phyloP scores from a whole-genome alignment of 2,888 invertebrate genomes.

The Pocota personata region DNA sequence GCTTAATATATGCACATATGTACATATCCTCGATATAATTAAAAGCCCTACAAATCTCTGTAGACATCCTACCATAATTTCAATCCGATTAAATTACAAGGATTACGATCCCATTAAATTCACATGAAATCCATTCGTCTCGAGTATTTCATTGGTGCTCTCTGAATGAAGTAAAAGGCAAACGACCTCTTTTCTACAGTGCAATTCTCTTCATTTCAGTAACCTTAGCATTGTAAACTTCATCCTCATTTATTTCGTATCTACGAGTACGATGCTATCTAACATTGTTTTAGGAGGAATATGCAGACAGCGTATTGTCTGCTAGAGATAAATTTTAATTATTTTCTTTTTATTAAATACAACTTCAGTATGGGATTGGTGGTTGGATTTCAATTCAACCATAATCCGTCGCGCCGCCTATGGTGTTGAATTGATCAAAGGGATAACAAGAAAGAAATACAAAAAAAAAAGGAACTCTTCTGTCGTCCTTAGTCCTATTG shows the following conservation, averaged over 20 bases:
- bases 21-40: constrained; percentile 13
- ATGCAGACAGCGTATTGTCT: constrained; percentile 12
- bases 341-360: constrained; percentile 12
- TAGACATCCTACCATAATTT: constrained; percentile 1
- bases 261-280: neutral
- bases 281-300: constrained; percentile 1
- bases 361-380: neutral
- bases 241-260: neutral
- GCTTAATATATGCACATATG: neutral
- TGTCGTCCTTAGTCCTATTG: neutral
- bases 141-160: neutral
- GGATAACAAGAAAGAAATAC: neutral
- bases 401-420: constrained; percentile 4
- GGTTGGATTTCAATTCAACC: neutral
- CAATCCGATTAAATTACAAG: constrained; percentile 42
- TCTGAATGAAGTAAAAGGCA: constrained; percentile 21
- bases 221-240: neutral
- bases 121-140: constrained; percentile 21
- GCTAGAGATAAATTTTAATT: constrained; percentile 7
- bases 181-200: constrained; percentile 44
- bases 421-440: constrained; percentile 16
- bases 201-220: neutral
- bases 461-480: neutral
- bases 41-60: constrained; percentile 31
- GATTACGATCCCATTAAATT: constrained; percentile 45